Base-by-base conservation (phyloP, 1,140 invertebrate genomes). In the Atta texana region DNA sequence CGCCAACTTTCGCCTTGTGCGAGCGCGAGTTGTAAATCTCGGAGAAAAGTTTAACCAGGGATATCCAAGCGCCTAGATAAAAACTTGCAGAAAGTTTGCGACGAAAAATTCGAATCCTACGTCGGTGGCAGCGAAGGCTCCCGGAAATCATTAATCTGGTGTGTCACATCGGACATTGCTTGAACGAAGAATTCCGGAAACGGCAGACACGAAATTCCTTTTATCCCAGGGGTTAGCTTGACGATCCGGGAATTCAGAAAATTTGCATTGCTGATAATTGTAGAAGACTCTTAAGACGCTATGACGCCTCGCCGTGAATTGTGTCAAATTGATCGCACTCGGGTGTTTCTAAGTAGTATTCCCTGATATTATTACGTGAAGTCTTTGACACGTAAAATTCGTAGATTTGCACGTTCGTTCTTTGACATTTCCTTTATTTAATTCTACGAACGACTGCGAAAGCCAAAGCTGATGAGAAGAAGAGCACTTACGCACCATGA, bases 21-120 rank as follows among this genome's bases (percentile, higher is more conserved):
- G 21, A 39, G 77, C 21, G 64, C 80, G 55, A 57, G 69, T 31
- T 84, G 69, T 84, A 84, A 84, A 84, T 84, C 80, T 84, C 69
- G 18, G 34, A 14, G 68, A 59, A 75, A 84, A 84, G 80, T 84
- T 84, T 51, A 75, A 39, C 28, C 39, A 18, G 16, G 69, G 18
- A 5, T 31, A 39, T 69, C 57, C 21, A 28, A 21, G 2, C 66
- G 49, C 39, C 55, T 61, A 84, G 80, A 84, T 84, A 84, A 84
- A 84, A 84, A 82, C 68, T 82, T 82, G 68, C 24, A 55, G 16
- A 74, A 82, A 82, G 80, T 63, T 82, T 2, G 55, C 31, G 84
- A 80, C 84, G 84, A 85, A 78, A 77, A 85, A 85, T 85, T 85
- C 72, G 59, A 85, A 85, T 85, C 75, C 63, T 66, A 77, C 82